Conservation (phyloP, 2,113 vertebrate species). For the Brachirus orientalis region DNA sequence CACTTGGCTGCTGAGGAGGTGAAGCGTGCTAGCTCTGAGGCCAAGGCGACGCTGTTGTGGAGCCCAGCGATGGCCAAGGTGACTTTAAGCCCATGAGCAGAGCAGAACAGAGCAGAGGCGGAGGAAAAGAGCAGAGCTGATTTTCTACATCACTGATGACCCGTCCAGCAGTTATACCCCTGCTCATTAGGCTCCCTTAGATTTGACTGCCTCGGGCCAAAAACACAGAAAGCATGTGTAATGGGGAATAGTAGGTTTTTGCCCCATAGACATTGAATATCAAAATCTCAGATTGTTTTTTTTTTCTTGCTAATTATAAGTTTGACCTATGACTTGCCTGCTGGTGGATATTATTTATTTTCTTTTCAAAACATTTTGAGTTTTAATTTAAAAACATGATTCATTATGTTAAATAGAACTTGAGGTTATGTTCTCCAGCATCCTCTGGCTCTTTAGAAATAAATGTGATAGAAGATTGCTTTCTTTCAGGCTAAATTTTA, state of each 20-base stretch:
- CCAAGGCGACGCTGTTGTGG: conserved; percentile 36
- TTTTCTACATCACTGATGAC: conserved; percentile 46
- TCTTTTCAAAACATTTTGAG: not conserved
- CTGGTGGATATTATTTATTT: not conserved
- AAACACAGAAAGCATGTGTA: not conserved
- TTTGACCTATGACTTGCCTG: not conserved
- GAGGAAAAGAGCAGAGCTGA: conserved; percentile 9
- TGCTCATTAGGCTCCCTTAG: conserved; percentile 46
- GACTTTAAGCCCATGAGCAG: conserved; percentile 42
- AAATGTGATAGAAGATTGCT: not conserved
- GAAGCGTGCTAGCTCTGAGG: conserved; percentile 21
- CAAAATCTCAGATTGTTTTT: conserved; percentile 6
- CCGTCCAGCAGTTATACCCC: conserved; percentile 26
- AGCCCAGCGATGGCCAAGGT: conserved; percentile 45
- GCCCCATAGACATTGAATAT: conserved; percentile 6
- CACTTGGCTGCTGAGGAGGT: conserved; percentile 33
- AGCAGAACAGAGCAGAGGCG: not conserved
- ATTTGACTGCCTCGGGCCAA: conserved; percentile 18
- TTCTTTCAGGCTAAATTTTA: too few relatives aligned
- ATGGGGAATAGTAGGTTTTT: conserved; percentile 13
- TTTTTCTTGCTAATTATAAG: conserved; percentile 4
- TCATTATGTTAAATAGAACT: not conserved
- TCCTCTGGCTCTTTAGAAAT: not conserved
- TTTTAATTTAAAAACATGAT: not conserved
- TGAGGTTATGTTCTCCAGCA: not conserved